These are phyloP conservation scores for Malurus splendens DNA, from an alignment of 2,797 vertebrate genomes.

Conservation along the genomic window DNA sequence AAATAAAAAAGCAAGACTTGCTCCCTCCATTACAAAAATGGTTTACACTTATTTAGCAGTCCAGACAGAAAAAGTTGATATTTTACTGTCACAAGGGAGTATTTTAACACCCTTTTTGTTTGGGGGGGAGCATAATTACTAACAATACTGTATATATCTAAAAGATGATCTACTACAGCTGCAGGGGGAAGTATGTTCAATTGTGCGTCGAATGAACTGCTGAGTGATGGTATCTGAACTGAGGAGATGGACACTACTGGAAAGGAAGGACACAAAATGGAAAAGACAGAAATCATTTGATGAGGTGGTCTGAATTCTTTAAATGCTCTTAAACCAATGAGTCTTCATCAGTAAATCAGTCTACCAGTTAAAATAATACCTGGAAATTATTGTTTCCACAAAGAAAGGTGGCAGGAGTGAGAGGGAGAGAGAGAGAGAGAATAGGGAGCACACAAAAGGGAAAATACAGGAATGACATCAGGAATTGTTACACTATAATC, in stretches of 20 bases:
- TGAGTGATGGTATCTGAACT: not conserved
- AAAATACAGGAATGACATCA: not conserved
- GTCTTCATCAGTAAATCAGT: not conserved
- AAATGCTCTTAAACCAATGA: not conserved
- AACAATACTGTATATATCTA: not conserved
- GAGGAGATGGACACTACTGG: not conserved
- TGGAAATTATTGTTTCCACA: not conserved
- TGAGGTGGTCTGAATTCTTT: not conserved
- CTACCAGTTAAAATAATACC: not conserved
- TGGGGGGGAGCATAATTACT: not conserved
- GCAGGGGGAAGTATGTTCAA: accelerated
- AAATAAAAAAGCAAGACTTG: not conserved
- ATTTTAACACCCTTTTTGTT: not conserved
- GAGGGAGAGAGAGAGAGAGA: not conserved
- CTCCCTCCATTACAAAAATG: accelerated
- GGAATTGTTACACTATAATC: not conserved
- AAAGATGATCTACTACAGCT: not conserved
- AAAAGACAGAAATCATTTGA: not conserved
- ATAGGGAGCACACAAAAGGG: not conserved
- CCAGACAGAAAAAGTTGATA: not conserved
- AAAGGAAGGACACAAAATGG: not conserved
- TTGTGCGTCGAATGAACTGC: not conserved
- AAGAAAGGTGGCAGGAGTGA: not conserved
- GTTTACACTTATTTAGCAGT: not conserved
- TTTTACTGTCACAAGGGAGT: not conserved